Evolutionary conservation across 2,113 vertebrate genomes (phyloP).

Genomic region (Plecturocebus donacophilus): DNA sequence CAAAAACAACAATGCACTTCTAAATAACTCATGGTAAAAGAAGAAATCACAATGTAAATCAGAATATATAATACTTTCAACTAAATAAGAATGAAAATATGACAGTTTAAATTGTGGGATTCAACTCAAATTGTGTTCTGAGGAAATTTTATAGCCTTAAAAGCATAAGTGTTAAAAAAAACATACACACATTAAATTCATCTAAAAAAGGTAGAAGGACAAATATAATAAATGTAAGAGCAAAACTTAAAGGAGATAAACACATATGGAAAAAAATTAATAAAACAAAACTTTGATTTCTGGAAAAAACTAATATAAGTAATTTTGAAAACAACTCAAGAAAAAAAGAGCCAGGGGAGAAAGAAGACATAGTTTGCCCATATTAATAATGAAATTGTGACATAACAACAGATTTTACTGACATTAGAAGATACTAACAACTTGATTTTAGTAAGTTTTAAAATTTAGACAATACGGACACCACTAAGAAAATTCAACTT

Average conservation of each 20-base stretch:
- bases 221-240: background rate
- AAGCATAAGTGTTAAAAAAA: background rate
- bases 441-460: background rate
- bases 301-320: background rate
- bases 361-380: background rate
- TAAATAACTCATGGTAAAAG: background rate
- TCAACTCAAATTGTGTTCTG: background rate
- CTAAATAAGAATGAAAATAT: background rate
- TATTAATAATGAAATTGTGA: background rate
- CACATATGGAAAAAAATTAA: background rate
- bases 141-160: background rate
- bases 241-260: background rate
- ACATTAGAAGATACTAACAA: background rate
- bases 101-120: background rate
- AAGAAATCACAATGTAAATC: constrained; percentile 14
- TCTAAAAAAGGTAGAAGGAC: background rate
- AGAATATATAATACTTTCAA: background rate
- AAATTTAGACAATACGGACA: background rate
- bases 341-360: background rate
- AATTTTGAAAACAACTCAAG: background rate
- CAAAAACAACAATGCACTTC: background rate
- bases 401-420: background rate
- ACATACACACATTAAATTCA: background rate
- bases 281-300: background rate
- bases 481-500: background rate